phyloP scores from a whole-genome alignment of 2,888 invertebrate genomes.

The Thymelicus sylvestris region DNA sequence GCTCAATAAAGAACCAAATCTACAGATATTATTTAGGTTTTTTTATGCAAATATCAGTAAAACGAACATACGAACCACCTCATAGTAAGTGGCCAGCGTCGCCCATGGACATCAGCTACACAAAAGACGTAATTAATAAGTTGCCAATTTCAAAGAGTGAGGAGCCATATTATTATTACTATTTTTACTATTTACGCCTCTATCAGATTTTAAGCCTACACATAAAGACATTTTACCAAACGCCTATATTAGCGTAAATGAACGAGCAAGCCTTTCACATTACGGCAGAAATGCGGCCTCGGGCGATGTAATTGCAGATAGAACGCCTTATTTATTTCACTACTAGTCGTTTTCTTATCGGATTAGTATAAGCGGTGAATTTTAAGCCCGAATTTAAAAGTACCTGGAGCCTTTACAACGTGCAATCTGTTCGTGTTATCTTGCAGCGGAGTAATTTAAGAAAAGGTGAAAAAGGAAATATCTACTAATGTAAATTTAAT shows the following conservation, averaged over 20 bases:
- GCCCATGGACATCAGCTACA: too few relatives aligned
- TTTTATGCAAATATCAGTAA: too few relatives aligned
- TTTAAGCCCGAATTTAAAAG: conserved; percentile 24
- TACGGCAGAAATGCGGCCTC: conserved; percentile 52
- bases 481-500: neutral
- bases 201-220: too few relatives aligned
- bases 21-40: too few relatives aligned
- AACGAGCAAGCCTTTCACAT: conserved; percentile 49
- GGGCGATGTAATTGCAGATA: conserved; percentile 54
- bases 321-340: conserved; percentile 46
- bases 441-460: neutral
- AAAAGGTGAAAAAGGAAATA: neutral
- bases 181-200: too few relatives aligned
- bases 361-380: conserved; percentile 28
- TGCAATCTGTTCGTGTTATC: conserved; percentile 28
- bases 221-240: neutral
- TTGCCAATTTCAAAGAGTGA: too few relatives aligned
- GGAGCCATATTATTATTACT: too few relatives aligned
- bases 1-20: too few relatives aligned
- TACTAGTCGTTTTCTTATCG: conserved; percentile 38
- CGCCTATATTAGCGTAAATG: conserved; percentile 7
- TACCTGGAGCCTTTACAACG: neutral
- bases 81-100: too few relatives aligned
- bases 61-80: too few relatives aligned
- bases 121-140: too few relatives aligned